phyloP scores from a whole-genome alignment of 1,140 invertebrate genomes.

The Drosophila obscura region DNA sequence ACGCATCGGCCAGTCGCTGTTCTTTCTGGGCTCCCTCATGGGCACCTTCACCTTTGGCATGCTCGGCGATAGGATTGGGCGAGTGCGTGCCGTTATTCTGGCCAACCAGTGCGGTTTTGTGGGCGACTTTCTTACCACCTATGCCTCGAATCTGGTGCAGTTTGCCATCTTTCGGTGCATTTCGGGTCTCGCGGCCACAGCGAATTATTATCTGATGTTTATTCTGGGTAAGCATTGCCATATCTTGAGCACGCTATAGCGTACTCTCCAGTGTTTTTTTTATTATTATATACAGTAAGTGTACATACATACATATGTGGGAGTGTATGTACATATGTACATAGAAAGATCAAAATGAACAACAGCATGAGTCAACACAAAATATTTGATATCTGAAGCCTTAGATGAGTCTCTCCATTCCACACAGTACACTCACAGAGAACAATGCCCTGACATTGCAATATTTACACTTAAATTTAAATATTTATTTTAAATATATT shows the following conservation, averaged over 20 bases:
- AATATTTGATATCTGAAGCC: not conserved
- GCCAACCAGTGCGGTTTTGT: conserved; percentile 85
- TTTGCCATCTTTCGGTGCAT: conserved; percentile 85
- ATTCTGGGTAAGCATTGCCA: conserved; percentile 85
- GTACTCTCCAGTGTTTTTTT: not conserved
- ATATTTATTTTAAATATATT: too few relatives aligned
- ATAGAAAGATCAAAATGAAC: conserved; percentile 11
- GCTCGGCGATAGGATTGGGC: conserved; percentile 85
- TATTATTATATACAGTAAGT: too few relatives aligned
- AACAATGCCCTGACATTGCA: too few relatives aligned
- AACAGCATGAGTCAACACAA: conserved; percentile 13
- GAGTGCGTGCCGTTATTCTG: conserved; percentile 85
- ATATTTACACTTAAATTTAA: too few relatives aligned
- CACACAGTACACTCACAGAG: too few relatives aligned
- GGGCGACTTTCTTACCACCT: conserved; percentile 85
- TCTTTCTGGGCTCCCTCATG: conserved; percentile 86
- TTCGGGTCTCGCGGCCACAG: conserved; percentile 86
- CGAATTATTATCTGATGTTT: conserved; percentile 87
- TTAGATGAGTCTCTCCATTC: too few relatives aligned
- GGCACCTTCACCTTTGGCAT: conserved; percentile 85
- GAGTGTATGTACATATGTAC: conserved; percentile 8
- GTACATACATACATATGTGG: conserved; percentile 1
- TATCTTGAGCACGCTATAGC: conserved; percentile 30
- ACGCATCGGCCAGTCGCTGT: conserved; percentile 85
- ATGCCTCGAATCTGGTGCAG: conserved; percentile 82